Percentiles rank a stretch among this genome's conserved stretches.
phyloP scores from a whole-genome alignment of 1,140 invertebrate genomes.

The Cryptotermes secundus region DNA sequence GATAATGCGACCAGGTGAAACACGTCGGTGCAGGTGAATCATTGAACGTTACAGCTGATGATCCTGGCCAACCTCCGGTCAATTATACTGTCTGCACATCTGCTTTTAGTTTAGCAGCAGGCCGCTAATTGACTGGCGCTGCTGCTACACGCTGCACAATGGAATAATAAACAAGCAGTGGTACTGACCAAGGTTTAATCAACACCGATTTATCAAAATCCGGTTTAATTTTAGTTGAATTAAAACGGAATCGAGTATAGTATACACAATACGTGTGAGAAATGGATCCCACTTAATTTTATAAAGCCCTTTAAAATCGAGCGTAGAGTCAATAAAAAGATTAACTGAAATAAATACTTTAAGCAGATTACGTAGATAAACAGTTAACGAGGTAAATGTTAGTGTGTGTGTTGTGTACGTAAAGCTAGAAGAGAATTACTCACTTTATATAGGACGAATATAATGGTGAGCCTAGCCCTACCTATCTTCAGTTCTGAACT shows the following conservation, averaged over 20 bases:
- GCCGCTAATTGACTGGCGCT: slow-evolving; percentile 3
- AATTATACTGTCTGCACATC: slow-evolving; percentile 13
- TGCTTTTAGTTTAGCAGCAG: slow-evolving; percentile 14
- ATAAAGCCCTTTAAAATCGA: slow-evolving; percentile 8
- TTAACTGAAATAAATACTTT: neutral
- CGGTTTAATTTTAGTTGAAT: slow-evolving; percentile 17
- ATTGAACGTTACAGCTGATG: slow-evolving; percentile 6
- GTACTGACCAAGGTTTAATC: slow-evolving; percentile 4
- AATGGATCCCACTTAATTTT: slow-evolving; percentile 20
- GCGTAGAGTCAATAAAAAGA: neutral
- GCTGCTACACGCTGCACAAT: slow-evolving; percentile 1
- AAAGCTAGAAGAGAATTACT: too few species aligned
- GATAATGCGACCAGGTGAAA: slow-evolving; percentile 3
- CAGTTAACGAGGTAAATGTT: neutral
- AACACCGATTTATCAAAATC: slow-evolving; percentile 12
- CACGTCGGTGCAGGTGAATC: neutral
- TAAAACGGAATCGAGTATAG: slow-evolving; percentile 4
- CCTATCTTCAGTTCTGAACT: too few species aligned
- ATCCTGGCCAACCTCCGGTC: slow-evolving; percentile 7
- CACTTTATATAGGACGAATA: too few species aligned
- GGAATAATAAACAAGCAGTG: slow-evolving; percentile 15
- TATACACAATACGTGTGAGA: slow-evolving; percentile 19
- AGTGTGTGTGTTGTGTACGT: neutral
- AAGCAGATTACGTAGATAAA: neutral
- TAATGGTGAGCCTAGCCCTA: too few species aligned